Base-by-base conservation (phyloP, 2,797 vertebrate species). In the Staurois parvus region DNA sequence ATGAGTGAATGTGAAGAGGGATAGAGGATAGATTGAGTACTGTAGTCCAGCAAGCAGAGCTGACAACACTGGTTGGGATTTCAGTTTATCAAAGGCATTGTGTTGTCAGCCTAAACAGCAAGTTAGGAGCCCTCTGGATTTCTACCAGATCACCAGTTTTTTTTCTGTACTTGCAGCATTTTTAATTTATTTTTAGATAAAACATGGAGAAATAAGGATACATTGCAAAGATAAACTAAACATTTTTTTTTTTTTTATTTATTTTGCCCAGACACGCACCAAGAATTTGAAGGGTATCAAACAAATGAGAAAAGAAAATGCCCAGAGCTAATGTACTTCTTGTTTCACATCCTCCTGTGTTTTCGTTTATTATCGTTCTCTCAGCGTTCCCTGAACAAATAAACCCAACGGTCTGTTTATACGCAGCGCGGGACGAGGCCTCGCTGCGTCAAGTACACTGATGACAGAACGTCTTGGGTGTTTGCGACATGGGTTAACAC, bases 371-470 rank as follows among this genome's bases (percentile, higher is more conserved):
- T 90, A 88, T 88, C 89, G 79, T 90, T 89, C 88, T 85, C 89
- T 85, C 79, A 80, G 85, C 69, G 37, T 77, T 59, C 87, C 83
- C 91, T 91, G 88, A 86, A 89, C 90, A 92, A 93, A 94, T 90
- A 92, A 86, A 68, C 48, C 67, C 77, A 89, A 92, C 87, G 89
- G 89, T 2, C 70, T 88, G 90, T 90, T 93, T 91, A 90, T 34
- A 8, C 84, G 89, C 87, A 82, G 81, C 78, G 86, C 85, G 69
- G 42, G 88, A 87, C 78, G 84, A 84, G 64, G 81, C 40, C 90
- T 89, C 11, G 7, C 82, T 83, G 37, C 5, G 17, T 90, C 32
- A 52, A 76, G 70, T 1, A 72, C 19, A 32, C 89, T 0, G 89
- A 85, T 90, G 89, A 91, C 87, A 91, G 90, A 88, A 89, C 69